Conservation (phyloP, 2,113 vertebrate species). For the Budorcas taxicolor region DNA sequence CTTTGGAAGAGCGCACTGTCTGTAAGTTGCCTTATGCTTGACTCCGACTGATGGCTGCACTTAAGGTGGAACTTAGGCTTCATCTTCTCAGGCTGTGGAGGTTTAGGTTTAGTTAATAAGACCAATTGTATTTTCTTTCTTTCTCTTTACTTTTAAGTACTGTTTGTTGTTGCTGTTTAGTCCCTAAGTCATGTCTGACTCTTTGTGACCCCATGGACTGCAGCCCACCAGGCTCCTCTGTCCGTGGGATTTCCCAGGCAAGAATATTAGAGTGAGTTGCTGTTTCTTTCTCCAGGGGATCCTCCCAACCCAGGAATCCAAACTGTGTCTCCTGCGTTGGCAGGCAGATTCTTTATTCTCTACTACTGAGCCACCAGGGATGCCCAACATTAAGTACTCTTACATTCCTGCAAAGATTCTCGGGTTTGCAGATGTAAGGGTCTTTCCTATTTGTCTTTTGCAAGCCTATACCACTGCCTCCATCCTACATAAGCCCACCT, state of each 20-base stretch:
- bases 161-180: not conserved
- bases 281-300: not conserved
- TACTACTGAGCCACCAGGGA: not conserved
- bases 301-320: not conserved
- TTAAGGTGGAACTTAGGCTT: not conserved
- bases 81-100: not conserved
- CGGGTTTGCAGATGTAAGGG: not conserved
- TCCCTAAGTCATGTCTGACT: not conserved
- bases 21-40: not conserved
- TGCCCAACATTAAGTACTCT: not conserved
- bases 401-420: not conserved
- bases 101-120: not conserved
- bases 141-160: not conserved
- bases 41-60: not conserved
- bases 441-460: not conserved
- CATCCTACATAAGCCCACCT: accelerated
- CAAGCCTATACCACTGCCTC: not conserved
- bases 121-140: not conserved
- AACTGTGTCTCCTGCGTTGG: not conserved
- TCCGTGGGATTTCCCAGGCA: not conserved
- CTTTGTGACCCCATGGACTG: not conserved
- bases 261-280: not conserved
- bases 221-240: not conserved
- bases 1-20: not conserved
- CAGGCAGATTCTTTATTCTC: not conserved